Evolutionary conservation across 2,888 invertebrate species (phyloP).

Genomic region (Danaus chrysippus): DNA sequence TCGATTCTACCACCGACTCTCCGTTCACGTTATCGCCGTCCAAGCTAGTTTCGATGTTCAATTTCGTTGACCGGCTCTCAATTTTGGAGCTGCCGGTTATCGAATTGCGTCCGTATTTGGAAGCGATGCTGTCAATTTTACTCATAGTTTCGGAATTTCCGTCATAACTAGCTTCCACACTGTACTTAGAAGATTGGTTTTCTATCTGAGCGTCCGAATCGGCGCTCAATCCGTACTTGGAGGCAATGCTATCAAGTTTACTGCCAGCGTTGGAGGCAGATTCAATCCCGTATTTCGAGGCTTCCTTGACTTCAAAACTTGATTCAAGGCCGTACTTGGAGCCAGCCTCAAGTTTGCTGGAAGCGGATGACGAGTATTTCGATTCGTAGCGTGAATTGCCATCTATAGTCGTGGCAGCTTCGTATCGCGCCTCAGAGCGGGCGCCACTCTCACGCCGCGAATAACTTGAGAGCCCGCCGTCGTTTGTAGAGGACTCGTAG

Average conservation of each 20-base stretch:
- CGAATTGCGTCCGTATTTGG: constrained; percentile 50
- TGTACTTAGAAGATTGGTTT: constrained; percentile 32
- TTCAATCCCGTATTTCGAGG: constrained; percentile 21
- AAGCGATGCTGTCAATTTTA: constrained; percentile 51
- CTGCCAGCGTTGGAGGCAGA: constrained; percentile 43
- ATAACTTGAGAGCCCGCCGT: constrained; percentile 54
- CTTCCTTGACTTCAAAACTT: constrained; percentile 48
- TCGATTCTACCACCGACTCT: constrained; percentile 34
- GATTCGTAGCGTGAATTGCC: constrained; percentile 64
- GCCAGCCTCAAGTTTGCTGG: constrained; percentile 39
- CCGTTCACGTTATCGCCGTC: constrained; percentile 47
- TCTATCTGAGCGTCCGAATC: constrained; percentile 37
- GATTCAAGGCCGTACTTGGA: constrained; percentile 47
- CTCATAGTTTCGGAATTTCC: constrained; percentile 38
- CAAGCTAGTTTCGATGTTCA: constrained; percentile 48
- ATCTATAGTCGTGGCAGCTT: constrained; percentile 53
- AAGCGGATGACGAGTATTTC: constrained; percentile 58
- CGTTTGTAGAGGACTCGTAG: constrained; percentile 62
- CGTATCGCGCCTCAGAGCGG: constrained; percentile 54
- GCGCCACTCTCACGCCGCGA: constrained; percentile 67
- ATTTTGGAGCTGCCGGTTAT: constrained; percentile 50
- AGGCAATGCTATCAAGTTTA: constrained; percentile 54
- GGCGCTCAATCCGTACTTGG: constrained; percentile 59
- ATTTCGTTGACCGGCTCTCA: constrained; percentile 49
- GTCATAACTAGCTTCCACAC: constrained; percentile 34